Evolutionary conservation across 2,113 vertebrate species (phyloP).

Genomic region (Xerus inauris): DNA sequence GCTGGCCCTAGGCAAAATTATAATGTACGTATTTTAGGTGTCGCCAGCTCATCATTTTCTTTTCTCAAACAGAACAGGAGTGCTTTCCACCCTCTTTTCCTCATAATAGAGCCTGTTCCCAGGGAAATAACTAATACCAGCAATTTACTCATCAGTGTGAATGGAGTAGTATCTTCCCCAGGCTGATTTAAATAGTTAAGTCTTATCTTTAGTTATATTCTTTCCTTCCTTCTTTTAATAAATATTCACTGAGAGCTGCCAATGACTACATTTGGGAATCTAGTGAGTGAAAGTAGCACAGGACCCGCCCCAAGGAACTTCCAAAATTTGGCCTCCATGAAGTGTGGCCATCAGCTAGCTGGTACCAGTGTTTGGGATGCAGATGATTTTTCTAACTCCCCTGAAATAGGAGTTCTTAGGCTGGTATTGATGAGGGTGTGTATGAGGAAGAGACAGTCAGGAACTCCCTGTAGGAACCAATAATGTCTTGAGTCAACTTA

Average conservation of each 20-base stretch:
- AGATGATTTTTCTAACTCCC: not conserved
- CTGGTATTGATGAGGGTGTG: not conserved
- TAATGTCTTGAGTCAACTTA: not conserved
- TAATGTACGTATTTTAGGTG: slow-evolving; percentile 24
- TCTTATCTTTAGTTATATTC: slow-evolving; percentile 78
- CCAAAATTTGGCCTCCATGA: not conserved
- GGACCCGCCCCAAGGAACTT: slow-evolving; percentile 5
- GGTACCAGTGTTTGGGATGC: not conserved
- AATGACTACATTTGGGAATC: slow-evolving; percentile 10
- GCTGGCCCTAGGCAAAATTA: slow-evolving; percentile 35
- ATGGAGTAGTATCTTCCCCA: slow-evolving; percentile 60
- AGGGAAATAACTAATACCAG: slow-evolving; percentile 67
- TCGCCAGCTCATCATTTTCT: not conserved
- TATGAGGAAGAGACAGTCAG: not conserved
- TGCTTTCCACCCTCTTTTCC: not conserved
- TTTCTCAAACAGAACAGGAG: slow-evolving; percentile 20
- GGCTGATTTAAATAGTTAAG: slow-evolving; percentile 74
- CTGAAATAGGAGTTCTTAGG: not conserved
- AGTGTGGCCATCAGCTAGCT: not conserved
- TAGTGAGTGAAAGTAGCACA: slow-evolving; percentile 24
- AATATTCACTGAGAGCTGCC: slow-evolving; percentile 46
- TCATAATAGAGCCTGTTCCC: slow-evolving; percentile 43
- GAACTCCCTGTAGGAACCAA: not conserved
- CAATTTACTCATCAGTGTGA: slow-evolving; percentile 72
- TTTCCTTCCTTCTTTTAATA: slow-evolving; percentile 63